phyloP scores from a whole-genome alignment of 2,888 invertebrate species.

The Hesperia comma region DNA sequence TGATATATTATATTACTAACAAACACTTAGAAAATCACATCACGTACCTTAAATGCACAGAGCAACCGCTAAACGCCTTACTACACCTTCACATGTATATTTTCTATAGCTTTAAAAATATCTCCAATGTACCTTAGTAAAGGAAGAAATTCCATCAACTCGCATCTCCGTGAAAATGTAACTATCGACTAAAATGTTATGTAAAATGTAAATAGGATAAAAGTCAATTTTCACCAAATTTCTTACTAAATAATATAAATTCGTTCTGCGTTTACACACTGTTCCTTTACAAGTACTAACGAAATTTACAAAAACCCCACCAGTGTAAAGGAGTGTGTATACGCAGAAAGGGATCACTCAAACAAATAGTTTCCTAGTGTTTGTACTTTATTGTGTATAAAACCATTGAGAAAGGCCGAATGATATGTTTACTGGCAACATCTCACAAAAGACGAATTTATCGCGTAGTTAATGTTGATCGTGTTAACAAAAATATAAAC shows the following conservation, averaged over 20 bases:
- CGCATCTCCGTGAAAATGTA: constrained; percentile 4
- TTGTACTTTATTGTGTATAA: constrained; percentile 49
- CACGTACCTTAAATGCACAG: constrained; percentile 9
- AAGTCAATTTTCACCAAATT: constrained; percentile 52
- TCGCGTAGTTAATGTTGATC: constrained; percentile 63
- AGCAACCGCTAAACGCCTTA: not conserved
- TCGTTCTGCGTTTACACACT: constrained; percentile 8
- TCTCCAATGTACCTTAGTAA: constrained; percentile 29
- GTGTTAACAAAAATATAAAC: constrained; percentile 38
- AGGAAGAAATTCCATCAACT: constrained; percentile 1
- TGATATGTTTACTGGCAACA: constrained; percentile 82
- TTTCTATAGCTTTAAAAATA: constrained; percentile 34
- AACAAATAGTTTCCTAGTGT: constrained; percentile 43
- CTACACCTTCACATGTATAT: constrained; percentile 20
- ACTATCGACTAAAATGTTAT: constrained; percentile 13
- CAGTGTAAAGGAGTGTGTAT: constrained; percentile 43
- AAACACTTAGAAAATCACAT: not conserved
- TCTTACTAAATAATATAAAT: constrained; percentile 41
- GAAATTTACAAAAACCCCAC: constrained; percentile 16
- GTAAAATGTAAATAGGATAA: constrained; percentile 42
- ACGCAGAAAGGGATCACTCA: constrained; percentile 41
- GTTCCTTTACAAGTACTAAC: not conserved
- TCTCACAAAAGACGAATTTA: constrained; percentile 79
- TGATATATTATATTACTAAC: constrained; percentile 4
- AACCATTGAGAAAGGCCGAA: constrained; percentile 77